phyloP scores from a whole-genome alignment of 2,888 invertebrate genomes.

The Heliconius aoede region DNA sequence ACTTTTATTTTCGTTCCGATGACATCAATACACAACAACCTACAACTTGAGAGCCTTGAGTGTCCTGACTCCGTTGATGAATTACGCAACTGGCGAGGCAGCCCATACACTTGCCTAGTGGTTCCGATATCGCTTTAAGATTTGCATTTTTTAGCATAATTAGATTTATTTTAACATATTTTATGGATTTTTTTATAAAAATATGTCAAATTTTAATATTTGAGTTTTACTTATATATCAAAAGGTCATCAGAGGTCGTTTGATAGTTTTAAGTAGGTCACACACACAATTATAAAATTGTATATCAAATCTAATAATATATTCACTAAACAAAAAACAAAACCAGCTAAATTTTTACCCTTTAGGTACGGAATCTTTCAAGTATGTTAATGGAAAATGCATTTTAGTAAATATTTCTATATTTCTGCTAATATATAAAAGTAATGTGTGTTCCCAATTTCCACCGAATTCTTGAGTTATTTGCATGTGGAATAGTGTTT shows the following conservation, averaged over 20 bases:
- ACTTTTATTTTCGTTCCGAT: constrained; percentile 60
- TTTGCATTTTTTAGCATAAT: constrained; percentile 16
- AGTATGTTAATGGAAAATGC: background rate
- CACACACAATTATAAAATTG: background rate
- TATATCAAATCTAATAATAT: background rate
- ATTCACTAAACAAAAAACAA: too few relatives aligned
- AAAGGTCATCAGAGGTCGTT: constrained; percentile 7
- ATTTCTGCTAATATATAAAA: background rate
- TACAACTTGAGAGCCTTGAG: constrained; percentile 33
- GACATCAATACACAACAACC: constrained; percentile 55
- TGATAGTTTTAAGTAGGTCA: constrained; percentile 4
- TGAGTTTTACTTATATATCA: background rate
- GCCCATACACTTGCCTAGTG: constrained; percentile 3
- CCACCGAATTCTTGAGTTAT: too few relatives aligned
- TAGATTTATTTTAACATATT: background rate
- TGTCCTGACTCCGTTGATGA: constrained; percentile 11
- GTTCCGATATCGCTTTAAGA: constrained; percentile 15
- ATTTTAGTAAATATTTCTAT: background rate
- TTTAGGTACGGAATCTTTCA: too few relatives aligned
- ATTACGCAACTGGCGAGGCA: constrained; percentile 25
- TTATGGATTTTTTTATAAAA: constrained; percentile 2
- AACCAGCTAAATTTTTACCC: too few relatives aligned
- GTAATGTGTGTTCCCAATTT: too few relatives aligned
- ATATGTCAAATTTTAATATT: background rate
- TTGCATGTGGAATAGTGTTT: too few relatives aligned